phyloP scores from a whole-genome alignment of 1,140 invertebrate species.

The Drosophila guanche region DNA sequence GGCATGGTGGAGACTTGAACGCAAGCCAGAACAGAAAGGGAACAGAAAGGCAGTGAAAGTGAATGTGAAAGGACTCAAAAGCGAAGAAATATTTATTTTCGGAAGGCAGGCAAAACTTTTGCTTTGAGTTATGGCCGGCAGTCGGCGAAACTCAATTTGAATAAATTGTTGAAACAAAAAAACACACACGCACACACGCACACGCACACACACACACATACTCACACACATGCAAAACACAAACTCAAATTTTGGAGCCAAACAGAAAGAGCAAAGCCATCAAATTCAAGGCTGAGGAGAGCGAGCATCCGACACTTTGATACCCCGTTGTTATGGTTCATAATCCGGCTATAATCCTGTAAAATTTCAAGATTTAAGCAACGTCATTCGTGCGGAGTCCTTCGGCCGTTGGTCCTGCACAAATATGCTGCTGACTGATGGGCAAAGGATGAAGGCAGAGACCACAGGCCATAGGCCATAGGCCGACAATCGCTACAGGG shows the following conservation, averaged over 20 bases:
- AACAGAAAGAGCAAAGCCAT: conserved; percentile 10
- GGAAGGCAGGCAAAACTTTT: conserved; percentile 32
- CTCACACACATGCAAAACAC: conserved; percentile 23
- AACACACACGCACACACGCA: conserved; percentile 23
- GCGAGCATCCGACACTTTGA: neutral
- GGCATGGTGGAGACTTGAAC: too few relatives aligned
- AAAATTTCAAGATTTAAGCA: too few relatives aligned
- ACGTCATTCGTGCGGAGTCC: too few relatives aligned
- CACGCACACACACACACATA: neutral
- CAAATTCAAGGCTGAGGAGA: conserved; percentile 20
- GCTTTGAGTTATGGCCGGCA: conserved; percentile 77
- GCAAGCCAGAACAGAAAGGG: too few relatives aligned
- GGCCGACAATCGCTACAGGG: too few relatives aligned
- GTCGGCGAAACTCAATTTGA: conserved; percentile 79
- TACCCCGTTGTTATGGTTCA: too few relatives aligned
- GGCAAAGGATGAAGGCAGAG: neutral
- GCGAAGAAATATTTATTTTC: conserved; percentile 35
- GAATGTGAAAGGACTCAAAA: conserved; percentile 42
- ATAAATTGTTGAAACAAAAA: conserved; percentile 78
- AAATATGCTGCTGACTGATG: too few relatives aligned
- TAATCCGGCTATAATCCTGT: too few relatives aligned
- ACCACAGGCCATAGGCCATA: too few relatives aligned
- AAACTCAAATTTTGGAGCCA: conserved; percentile 13
- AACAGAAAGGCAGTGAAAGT: neutral
- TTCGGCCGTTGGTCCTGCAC: too few relatives aligned